Percentiles rank a stretch among this genome's conserved stretches.
Conservation (phyloP, 1,140 invertebrate species). For the Solenopsis invicta region DNA sequence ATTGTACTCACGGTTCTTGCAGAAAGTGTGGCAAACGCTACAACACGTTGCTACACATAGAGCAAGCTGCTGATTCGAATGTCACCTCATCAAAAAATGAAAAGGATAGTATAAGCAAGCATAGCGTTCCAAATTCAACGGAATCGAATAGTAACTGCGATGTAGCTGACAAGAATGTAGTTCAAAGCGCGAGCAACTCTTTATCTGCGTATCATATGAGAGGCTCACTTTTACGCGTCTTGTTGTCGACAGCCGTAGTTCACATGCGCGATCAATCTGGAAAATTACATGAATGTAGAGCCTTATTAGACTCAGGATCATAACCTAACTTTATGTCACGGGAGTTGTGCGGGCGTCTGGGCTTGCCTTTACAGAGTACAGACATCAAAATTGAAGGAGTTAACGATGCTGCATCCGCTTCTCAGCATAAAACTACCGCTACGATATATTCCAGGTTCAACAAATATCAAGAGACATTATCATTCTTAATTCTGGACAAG, state of each 20-base stretch:
- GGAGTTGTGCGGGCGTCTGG: background rate
- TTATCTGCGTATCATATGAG: background rate
- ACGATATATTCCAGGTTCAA: no score
- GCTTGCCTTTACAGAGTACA: background rate
- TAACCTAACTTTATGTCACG: background rate
- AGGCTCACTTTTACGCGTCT: no score
- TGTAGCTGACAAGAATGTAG: no score
- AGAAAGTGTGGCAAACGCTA: conserved; percentile 52
- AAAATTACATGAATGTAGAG: background rate
- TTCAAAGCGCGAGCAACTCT: background rate
- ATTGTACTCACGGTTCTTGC: no score
- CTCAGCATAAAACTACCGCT: background rate
- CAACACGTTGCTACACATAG: conserved; percentile 58
- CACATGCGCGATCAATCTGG: background rate
- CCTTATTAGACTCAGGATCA: background rate
- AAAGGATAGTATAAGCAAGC: background rate
- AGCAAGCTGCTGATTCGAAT: conserved; percentile 8
- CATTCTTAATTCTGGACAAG: background rate
- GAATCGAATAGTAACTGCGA: no score
- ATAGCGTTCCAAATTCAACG: background rate
- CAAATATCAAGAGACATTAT: background rate
- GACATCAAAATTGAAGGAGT: background rate
- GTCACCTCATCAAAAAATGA: background rate
- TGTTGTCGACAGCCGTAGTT: conserved; percentile 18
- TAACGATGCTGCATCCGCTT: no score